Conservation (phyloP, 1,140 invertebrate genomes). For the Tenebrio molitor region DNA sequence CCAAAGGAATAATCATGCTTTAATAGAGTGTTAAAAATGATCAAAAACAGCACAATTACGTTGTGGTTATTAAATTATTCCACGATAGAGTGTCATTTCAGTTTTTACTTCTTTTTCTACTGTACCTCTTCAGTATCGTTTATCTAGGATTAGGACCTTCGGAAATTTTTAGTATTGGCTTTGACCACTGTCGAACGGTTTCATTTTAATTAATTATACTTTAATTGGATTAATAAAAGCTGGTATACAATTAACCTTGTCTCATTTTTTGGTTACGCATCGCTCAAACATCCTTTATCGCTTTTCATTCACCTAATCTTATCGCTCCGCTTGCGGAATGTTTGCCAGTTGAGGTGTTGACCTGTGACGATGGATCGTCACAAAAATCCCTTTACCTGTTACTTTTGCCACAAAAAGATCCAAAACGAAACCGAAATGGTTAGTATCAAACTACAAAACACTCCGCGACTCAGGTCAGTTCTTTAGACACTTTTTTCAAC, state of each 20-base stretch:
- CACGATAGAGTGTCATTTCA: slow-evolving; percentile 22
- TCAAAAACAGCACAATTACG: slow-evolving; percentile 20
- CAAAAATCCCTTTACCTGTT: slow-evolving; percentile 36
- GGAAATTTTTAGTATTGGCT: slow-evolving; percentile 43
- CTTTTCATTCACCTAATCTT: slow-evolving; percentile 8
- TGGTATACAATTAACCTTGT: slow-evolving; percentile 36
- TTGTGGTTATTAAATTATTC: slow-evolving; percentile 19
- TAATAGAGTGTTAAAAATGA: slow-evolving; percentile 23
- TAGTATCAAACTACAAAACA: not conserved
- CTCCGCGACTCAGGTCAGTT: not conserved
- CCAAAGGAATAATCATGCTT: slow-evolving; percentile 9
- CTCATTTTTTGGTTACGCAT: not conserved
- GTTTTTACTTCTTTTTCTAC: slow-evolving; percentile 29
- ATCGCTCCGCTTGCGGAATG: slow-evolving; percentile 4
- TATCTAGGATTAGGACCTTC: slow-evolving; percentile 10
- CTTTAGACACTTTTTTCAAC: not conserved
- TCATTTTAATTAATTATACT: slow-evolving; percentile 16
- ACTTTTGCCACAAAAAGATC: slow-evolving; percentile 40
- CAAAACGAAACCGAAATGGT: slow-evolving; percentile 39
- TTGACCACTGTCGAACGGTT: slow-evolving; percentile 11
- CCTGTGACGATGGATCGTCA: slow-evolving; percentile 16
- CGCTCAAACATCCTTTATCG: slow-evolving; percentile 17
- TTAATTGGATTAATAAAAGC: slow-evolving; percentile 43
- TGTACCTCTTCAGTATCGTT: slow-evolving; percentile 41
- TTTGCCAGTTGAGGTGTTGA: slow-evolving; percentile 15